A percentile compares a stretch with the other conserved stretches of the same genome.
phyloP scores from a whole-genome alignment of 2,888 invertebrate genomes.

The Prosapia bicincta region DNA sequence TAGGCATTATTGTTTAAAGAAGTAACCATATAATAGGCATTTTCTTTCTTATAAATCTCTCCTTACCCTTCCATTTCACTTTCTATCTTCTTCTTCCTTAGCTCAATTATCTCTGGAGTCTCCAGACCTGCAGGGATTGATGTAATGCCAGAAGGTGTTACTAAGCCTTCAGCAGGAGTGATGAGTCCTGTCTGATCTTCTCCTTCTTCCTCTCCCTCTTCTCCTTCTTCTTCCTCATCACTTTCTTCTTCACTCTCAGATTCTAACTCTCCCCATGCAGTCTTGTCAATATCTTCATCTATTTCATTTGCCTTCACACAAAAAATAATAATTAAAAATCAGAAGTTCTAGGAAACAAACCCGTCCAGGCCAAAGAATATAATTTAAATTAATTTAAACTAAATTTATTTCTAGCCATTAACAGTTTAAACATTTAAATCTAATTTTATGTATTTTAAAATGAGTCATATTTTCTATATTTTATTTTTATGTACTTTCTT shows the following conservation, averaged over 20 bases:
- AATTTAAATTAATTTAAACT: no score
- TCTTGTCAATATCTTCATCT: constrained; percentile 88
- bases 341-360: no score
- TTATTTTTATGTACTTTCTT: no score
- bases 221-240: constrained; percentile 62
- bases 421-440: no score
- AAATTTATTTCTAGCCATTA: no score
- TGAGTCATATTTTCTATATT: no score
- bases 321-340: no score
- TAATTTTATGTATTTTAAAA: no score
- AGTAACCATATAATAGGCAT: no score
- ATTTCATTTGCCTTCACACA: constrained; percentile 62
- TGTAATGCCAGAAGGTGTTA: constrained; percentile 92
- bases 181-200: constrained; percentile 81
- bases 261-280: constrained; percentile 96
- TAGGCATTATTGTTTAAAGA: no score
- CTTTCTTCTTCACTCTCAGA: constrained; percentile 75
- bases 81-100: constrained; percentile 95
- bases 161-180: constrained; percentile 89
- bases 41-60: no score
- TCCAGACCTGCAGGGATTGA: constrained; percentile 92
- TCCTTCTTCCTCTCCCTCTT: constrained; percentile 54
- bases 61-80: constrained; percentile 89
- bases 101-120: constrained; percentile 97
- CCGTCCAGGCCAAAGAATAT: no score